phyloP scores from a whole-genome alignment of 37 sponge, comb jelly and placozoan species.

The Bolinopsis microptera region DNA sequence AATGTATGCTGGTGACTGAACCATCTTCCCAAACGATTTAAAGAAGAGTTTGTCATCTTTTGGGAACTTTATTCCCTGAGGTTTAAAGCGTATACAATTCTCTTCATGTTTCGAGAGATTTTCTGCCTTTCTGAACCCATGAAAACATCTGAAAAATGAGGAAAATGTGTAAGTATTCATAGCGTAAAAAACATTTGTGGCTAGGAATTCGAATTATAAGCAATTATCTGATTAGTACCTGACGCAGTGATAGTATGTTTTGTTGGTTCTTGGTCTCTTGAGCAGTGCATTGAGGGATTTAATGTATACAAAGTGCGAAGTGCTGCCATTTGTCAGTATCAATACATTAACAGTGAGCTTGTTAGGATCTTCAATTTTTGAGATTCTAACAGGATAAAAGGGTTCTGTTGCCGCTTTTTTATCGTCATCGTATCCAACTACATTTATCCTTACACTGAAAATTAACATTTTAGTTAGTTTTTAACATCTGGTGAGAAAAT shows the following conservation, averaged over 20 bases:
- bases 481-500: no score
- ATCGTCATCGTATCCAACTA: constrained; percentile 43
- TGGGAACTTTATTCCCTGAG: constrained; percentile 21
- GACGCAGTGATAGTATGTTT: neutral
- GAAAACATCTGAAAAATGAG: constrained; percentile 65
- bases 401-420: neutral
- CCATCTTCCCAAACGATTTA: constrained; percentile 8
- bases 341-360: constrained; percentile 14
- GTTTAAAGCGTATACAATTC: neutral
- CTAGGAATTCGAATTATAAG: no score
- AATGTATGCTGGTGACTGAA: constrained; percentile 32
- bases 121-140: neutral
- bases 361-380: neutral
- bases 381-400: constrained; percentile 7
- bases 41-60: constrained; percentile 15
- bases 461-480: no score
- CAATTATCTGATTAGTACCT: no score
- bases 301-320: constrained; percentile 13
- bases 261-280: neutral
- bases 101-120: neutral
- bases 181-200: no score
- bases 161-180: no score
- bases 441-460: constrained; percentile 44
- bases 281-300: constrained; percentile 53
- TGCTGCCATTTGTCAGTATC: neutral